Percentiles rank a stretch among this genome's conserved stretches.
phyloP scores from a whole-genome alignment of 2,113 vertebrate genomes.

The Echinops telfairi region DNA sequence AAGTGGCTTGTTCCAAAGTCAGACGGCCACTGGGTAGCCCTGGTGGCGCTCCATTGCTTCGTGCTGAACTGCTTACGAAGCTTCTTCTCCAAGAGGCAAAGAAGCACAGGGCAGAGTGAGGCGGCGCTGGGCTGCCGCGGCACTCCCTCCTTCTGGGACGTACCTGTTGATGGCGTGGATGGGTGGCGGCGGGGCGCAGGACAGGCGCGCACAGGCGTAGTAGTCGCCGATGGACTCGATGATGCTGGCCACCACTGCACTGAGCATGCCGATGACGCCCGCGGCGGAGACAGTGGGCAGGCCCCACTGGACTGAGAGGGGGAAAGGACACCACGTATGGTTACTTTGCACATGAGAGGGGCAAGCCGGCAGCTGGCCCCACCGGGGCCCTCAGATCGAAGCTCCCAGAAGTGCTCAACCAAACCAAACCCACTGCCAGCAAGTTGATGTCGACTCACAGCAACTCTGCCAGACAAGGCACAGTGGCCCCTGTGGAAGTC shows the following conservation, averaged over 20 bases:
- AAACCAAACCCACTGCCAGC: no score
- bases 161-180: slow-evolving; percentile 99
- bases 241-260: slow-evolving; percentile 97
- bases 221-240: slow-evolving; percentile 99
- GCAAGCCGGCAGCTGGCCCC: no score
- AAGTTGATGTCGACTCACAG: no score
- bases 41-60: no score
- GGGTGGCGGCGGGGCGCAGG: slow-evolving; percentile 96
- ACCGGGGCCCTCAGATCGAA: no score
- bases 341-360: neutral
- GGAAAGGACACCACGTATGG: neutral
- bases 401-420: no score
- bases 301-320: slow-evolving; percentile 98
- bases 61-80: neutral
- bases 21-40: no score
- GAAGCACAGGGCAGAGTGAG: neutral
- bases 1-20: no score
- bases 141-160: fast-evolving
- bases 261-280: slow-evolving; percentile 98
- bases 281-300: slow-evolving; percentile 94
- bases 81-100: neutral
- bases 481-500: no score
- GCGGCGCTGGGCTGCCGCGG: neutral
- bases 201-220: slow-evolving; percentile 96
- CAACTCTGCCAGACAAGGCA: no score